These are phyloP conservation scores for Ormyrus pomaceus DNA, from an alignment of 2,888 invertebrate genomes.

Conservation along the genomic window DNA sequence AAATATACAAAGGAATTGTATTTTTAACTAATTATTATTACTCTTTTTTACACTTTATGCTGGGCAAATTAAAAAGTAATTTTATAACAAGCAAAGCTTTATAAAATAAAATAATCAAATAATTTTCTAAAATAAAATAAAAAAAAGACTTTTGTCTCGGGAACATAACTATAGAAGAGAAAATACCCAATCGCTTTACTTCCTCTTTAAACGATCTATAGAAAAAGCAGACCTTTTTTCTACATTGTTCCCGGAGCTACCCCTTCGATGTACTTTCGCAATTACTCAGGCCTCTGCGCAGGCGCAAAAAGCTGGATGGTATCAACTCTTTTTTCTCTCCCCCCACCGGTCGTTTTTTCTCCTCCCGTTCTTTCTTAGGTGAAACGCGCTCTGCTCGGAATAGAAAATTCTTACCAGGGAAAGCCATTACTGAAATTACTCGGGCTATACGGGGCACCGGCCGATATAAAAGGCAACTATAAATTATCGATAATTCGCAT, in stretches of 20 bases:
- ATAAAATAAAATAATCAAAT: no score
- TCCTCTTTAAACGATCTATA: conserved; percentile 50
- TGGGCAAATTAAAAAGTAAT: no score
- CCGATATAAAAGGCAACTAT: conserved; percentile 54
- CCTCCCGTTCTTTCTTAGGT: conserved; percentile 40
- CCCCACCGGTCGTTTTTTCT: conserved; percentile 1
- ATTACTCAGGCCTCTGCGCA: conserved; percentile 52
- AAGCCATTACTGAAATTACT: conserved; percentile 59
- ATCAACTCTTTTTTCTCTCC: conserved; percentile 43
- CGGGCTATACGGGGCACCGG: conserved; percentile 24
- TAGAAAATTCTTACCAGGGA: conserved; percentile 57
- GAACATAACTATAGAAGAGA: conserved; percentile 47
- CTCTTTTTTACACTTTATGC: no score
- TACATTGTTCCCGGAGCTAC: conserved; percentile 54
- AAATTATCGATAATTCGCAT: conserved; percentile 57
- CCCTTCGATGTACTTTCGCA: conserved; percentile 58
- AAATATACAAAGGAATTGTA: no score
- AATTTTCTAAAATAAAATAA: conserved; percentile 19
- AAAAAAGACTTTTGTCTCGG: conserved; percentile 28
- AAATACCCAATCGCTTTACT: conserved; percentile 48
- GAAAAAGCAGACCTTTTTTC: conserved; percentile 43
- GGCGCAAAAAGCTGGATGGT: conserved; percentile 51
- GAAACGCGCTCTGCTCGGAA: conserved; percentile 46
- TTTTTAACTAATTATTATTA: no score
- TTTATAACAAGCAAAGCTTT: no score